These are phyloP conservation scores for Chrysomela aeneicollis DNA, from an alignment of 2,888 invertebrate genomes.

Conservation along the genomic window DNA sequence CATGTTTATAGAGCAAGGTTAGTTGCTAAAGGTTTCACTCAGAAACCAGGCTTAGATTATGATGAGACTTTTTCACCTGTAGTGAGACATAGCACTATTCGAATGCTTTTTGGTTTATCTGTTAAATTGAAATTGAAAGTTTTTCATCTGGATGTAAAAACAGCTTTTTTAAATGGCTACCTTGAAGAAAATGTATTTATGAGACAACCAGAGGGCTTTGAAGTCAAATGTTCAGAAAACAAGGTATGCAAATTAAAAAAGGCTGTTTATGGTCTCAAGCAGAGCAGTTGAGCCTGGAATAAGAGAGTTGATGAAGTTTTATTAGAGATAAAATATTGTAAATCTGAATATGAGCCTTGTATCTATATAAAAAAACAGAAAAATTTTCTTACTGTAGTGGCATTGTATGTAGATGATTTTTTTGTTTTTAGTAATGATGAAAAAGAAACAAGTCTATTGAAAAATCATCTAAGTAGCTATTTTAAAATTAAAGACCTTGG, in stretches of 20 bases:
- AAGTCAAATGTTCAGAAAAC: too few relatives aligned
- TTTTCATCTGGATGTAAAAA: background rate
- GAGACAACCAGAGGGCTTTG: conserved; percentile 1
- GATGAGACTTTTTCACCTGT: conserved; percentile 12
- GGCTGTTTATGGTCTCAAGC: too few relatives aligned
- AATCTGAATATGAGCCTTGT: conserved; percentile 14
- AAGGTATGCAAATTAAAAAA: conserved; percentile 21
- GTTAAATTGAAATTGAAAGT: background rate
- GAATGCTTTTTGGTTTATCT: background rate
- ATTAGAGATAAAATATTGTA: background rate
- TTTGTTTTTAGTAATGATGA: conserved; percentile 34
- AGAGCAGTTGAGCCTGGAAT: conserved; percentile 22
- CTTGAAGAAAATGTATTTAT: background rate
- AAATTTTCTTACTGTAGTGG: conserved; percentile 18
- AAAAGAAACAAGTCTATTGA: conserved; percentile 25
- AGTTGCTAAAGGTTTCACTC: conserved; percentile 9
- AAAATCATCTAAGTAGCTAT: conserved; percentile 31
- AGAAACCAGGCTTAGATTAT: background rate
- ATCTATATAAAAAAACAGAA: background rate
- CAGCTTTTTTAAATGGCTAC: background rate
- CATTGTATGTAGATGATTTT: conserved; percentile 39
- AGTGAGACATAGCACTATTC: background rate
- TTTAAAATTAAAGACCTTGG: conserved; percentile 34
- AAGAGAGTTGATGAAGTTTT: background rate
- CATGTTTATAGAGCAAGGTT: background rate